These are phyloP conservation scores for Otocyon megalotis DNA, from an alignment of 2,113 vertebrate species.

Conservation along the genomic window DNA sequence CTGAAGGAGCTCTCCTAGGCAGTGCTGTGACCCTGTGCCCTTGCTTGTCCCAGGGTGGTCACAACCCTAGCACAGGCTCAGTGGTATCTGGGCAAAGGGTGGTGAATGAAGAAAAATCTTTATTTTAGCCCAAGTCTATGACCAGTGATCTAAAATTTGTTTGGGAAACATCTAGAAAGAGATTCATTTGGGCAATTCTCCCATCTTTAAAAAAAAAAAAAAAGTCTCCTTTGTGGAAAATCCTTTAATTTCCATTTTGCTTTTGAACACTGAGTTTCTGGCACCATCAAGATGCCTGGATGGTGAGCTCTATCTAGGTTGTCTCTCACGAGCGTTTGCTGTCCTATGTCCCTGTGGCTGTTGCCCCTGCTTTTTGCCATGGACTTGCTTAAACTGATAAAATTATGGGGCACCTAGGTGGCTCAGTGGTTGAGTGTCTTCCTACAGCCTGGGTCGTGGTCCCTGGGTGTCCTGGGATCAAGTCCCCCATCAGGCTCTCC, in stretches of 20 bases:
- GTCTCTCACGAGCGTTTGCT: fast-evolving
- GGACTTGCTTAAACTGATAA: background rate
- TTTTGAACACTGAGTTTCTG: background rate
- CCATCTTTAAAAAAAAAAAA: background rate
- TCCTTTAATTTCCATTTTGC: background rate
- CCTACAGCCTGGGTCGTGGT: no score
- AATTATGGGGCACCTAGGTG: no score
- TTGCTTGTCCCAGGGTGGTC: no score
- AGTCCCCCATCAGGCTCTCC: no score
- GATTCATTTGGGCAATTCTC: background rate
- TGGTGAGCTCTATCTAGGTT: background rate
- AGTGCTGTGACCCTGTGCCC: background rate
- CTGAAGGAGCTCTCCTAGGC: no score
- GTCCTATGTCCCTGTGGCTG: fast-evolving
- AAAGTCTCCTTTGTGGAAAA: background rate
- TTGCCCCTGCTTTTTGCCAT: background rate
- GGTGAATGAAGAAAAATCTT: background rate
- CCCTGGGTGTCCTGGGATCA: no score
- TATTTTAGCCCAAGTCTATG: background rate
- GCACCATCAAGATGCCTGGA: background rate
- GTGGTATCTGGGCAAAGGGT: background rate
- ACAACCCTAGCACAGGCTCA: background rate
- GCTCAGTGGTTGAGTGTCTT: no score
- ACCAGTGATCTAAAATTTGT: background rate
- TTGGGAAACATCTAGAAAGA: background rate